Evolutionary conservation across 2,888 invertebrate genomes (phyloP), one percentile per base, ranked within the genome.

Genomic region (Crioceris asparagi): DNA sequence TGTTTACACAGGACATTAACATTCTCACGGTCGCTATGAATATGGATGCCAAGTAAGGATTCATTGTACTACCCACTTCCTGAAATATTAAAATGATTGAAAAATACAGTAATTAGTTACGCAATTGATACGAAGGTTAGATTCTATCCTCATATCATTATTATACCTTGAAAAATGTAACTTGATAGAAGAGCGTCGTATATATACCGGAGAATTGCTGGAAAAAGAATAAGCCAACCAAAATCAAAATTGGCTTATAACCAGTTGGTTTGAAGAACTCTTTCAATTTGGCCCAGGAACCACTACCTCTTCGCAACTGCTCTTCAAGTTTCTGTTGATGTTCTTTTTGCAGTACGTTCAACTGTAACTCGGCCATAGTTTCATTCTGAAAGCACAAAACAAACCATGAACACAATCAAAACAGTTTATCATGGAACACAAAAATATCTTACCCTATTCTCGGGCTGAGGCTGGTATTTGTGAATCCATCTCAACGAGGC

Each of bases 141-240:
- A n/a, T n/a, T n/a, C n/a, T n/a, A n/a, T n/a, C n/a, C n/a, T n/a
- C n/a, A n/a, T n/a, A n/a, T n/a, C n/a, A n/a, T n/a, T n/a, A n/a
- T n/a, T n/a, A 55, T 55, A 72, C 72, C 56, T 71, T 55, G 48
- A 75, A 72, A 58, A 74, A 72, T 10, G 68, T 69, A 16, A 75
- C 72, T 0, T 75, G 73, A 51, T 73, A 75, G 56, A 75, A 75
- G 2, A 75, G 59, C 1, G 73, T 74, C 5, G 74, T 71, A 48
- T 75, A 75, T 44, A 75, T 73, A 26, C 75, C 75, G 16, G 72
- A 67, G 45, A 72, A 73, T 48, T 75, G 74, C 54, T 75, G 75
- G 49, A 74, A 71, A 29, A 69, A 59, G 54, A 75, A 75, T 10
- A 75, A 56, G 7, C 69, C 62, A 40, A 70, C 64, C 10, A 75